A percentile compares a stretch with the other conserved stretches of the same genome.
Evolutionary conservation across 1,140 invertebrate species (phyloP).

Genomic region (Listronotus oregonensis): DNA sequence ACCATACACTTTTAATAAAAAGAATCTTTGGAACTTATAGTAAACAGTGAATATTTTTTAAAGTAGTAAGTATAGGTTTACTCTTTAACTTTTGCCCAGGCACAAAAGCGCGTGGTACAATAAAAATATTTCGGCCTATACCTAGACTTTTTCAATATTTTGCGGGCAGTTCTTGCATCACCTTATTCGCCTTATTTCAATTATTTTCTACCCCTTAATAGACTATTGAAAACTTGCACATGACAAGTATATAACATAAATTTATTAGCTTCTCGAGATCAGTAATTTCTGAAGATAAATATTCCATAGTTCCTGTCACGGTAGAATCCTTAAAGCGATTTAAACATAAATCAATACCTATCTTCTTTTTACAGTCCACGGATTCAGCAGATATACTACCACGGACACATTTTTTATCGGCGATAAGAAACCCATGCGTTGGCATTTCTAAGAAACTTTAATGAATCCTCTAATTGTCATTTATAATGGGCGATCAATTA

Average conservation of each 20-base stretch:
- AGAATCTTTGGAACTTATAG: too few relatives aligned
- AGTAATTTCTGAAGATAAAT: constrained; percentile 28
- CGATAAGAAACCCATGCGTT: constrained; percentile 21
- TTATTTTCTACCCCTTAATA: constrained; percentile 7
- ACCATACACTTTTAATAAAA: too few relatives aligned
- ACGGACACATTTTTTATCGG: constrained; percentile 1
- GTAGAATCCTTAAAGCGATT: constrained; percentile 26
- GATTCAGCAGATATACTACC: constrained; percentile 19
- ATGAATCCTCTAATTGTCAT: constrained; percentile 40
- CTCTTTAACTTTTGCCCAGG: too few relatives aligned
- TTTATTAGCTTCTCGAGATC: constrained; percentile 22
- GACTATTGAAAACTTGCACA: constrained; percentile 26
- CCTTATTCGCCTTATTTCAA: too few relatives aligned
- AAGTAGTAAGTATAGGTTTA: too few relatives aligned
- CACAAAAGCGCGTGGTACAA: too few relatives aligned
- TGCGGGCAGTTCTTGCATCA: too few relatives aligned
- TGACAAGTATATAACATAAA: constrained; percentile 14
- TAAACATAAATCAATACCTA: constrained; percentile 25
- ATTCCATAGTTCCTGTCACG: constrained; percentile 25
- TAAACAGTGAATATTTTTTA: too few relatives aligned
- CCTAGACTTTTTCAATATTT: too few relatives aligned
- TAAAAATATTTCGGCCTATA: too few relatives aligned
- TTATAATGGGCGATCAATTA: constrained; percentile 40
- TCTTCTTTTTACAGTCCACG: constrained; percentile 10
- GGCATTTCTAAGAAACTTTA: constrained; percentile 33